phyloP scores from a whole-genome alignment of 2,797 vertebrate genomes.

The Pseudochirops cupreus region DNA sequence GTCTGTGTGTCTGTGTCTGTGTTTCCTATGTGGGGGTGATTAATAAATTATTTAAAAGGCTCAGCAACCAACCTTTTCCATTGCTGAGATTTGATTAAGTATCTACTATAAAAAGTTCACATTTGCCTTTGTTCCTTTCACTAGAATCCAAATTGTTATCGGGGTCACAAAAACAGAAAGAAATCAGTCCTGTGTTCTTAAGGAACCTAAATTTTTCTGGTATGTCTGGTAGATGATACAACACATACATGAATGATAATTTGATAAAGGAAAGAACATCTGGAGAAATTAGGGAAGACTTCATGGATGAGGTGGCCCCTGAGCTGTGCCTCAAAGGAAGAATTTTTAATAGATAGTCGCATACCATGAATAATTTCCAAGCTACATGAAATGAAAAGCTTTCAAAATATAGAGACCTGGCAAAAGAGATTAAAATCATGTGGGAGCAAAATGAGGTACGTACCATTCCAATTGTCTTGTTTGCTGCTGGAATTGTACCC shows the following conservation, averaged over 20 bases:
- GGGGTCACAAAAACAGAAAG: neutral
- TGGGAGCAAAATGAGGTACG: neutral
- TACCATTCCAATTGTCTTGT: neutral
- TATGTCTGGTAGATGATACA: neutral
- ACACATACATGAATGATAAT: neutral
- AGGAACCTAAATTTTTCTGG: neutral
- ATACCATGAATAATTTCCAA: neutral
- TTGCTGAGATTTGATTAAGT: neutral
- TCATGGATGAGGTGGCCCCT: neutral
- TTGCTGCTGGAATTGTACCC: neutral
- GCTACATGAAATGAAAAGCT: neutral
- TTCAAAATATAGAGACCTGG: neutral
- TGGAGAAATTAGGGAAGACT: neutral
- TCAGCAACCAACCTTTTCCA: neutral
- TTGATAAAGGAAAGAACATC: neutral
- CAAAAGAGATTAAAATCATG: neutral
- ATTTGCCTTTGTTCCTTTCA: slow-evolving; percentile 11
- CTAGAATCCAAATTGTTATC: slow-evolving; percentile 26
- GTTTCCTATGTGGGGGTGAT: neutral
- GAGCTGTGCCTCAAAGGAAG: neutral
- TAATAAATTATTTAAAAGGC: neutral
- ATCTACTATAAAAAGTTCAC: neutral
- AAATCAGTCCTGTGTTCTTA: neutral
- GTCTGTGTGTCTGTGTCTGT: neutral
- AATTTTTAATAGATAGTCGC: neutral